Percentiles rank a stretch among this genome's conserved stretches.
phyloP scores from a whole-genome alignment of 2,888 invertebrate genomes.

The Harpalus rubripes region DNA sequence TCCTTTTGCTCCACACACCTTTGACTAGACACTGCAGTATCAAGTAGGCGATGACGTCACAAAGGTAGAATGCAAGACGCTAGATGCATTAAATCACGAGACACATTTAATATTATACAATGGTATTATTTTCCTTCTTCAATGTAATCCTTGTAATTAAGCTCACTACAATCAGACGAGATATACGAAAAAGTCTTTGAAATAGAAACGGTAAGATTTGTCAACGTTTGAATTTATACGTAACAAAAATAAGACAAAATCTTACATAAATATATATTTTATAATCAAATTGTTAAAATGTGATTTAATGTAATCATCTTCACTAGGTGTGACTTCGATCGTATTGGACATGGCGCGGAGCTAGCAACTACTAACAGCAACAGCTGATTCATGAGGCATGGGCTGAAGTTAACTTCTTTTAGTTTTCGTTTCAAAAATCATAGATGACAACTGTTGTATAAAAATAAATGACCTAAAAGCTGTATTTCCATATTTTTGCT shows the following conservation, averaged over 20 bases:
- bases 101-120: conserved; percentile 11
- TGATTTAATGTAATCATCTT: no score
- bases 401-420: no score
- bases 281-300: no score
- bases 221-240: neutral
- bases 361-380: no score
- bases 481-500: no score
- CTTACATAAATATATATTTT: neutral
- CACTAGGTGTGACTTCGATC: no score
- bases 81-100: neutral
- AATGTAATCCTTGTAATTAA: conserved; percentile 9
- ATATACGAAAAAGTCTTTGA: neutral
- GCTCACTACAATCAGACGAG: conserved; percentile 4
- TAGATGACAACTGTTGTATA: no score
- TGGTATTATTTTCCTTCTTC: conserved; percentile 27
- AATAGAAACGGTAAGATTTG: neutral
- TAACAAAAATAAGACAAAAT: neutral
- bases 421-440: no score
- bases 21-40: neutral
- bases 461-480: no score
- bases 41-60: conserved; percentile 8
- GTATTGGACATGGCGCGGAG: no score
- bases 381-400: no score
- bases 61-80: neutral
- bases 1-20: neutral